phyloP scores from a whole-genome alignment of 2,797 vertebrate genomes.

The Lithobates sylvaticus region DNA sequence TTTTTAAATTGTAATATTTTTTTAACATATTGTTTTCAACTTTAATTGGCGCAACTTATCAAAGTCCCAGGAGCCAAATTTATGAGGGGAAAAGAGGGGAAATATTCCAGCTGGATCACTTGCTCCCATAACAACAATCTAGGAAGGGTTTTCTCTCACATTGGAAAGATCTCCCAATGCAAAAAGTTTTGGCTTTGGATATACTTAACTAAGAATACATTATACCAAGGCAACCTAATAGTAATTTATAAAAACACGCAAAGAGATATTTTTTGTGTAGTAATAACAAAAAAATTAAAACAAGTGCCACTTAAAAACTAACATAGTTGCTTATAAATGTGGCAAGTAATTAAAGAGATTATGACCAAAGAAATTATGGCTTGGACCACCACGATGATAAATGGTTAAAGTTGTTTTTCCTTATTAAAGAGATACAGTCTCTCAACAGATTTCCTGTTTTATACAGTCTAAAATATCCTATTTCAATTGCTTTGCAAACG shows the following conservation, averaged over 20 bases:
- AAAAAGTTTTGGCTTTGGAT: no score
- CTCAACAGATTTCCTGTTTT: conserved; percentile 58
- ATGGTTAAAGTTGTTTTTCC: conserved; percentile 27
- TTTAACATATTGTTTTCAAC: no score
- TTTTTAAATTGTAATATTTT: no score
- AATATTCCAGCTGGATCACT: no score
- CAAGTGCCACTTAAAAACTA: not conserved
- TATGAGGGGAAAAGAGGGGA: no score
- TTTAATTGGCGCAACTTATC: no score
- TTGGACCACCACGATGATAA: conserved; percentile 40
- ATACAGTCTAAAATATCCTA: conserved; percentile 60
- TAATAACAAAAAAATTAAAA: not conserved
- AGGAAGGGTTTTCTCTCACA: no score
- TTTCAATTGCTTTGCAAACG: conserved; percentile 61
- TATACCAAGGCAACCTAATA: not conserved
- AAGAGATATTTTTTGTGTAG: not conserved
- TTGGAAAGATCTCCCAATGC: no score
- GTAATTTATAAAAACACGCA: not conserved
- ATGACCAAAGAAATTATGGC: not conserved
- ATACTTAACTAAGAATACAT: not conserved
- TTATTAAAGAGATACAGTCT: conserved; percentile 58
- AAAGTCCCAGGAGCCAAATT: no score
- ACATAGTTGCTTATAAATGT: not conserved
- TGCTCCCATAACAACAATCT: no score
- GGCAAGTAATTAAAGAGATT: not conserved